These are phyloP conservation scores for Diaperis boleti DNA, from an alignment of 2,888 invertebrate species.

Conservation along the genomic window DNA sequence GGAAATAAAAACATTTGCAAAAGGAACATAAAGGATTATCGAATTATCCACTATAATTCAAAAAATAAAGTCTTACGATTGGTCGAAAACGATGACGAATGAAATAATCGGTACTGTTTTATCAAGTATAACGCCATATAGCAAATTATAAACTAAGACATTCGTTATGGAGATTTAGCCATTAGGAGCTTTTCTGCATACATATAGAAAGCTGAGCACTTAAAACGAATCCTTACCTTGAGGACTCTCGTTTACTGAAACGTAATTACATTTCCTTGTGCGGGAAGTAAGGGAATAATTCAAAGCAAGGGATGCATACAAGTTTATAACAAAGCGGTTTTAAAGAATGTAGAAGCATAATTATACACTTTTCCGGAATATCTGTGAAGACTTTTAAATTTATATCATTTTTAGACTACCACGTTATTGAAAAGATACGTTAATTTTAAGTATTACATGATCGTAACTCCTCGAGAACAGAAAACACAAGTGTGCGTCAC, in stretches of 20 bases:
- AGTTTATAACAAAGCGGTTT: slow-evolving; percentile 27
- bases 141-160: too few relatives aligned
- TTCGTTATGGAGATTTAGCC: slow-evolving; percentile 32
- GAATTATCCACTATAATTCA: too few relatives aligned
- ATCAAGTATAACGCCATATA: too few relatives aligned
- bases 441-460: slow-evolving; percentile 6
- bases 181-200: slow-evolving; percentile 35
- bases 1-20: too few relatives aligned
- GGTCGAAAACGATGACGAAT: too few relatives aligned
- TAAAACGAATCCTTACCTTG: slow-evolving; percentile 37
- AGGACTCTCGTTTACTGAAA: slow-evolving; percentile 30
- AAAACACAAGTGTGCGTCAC: not conserved
- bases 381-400: slow-evolving; percentile 4
- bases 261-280: slow-evolving; percentile 36
- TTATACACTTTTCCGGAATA: slow-evolving; percentile 14
- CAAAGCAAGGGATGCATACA: slow-evolving; percentile 32
- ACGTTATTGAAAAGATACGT: not conserved
- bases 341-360: slow-evolving; percentile 15
- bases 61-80: too few relatives aligned
- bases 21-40: too few relatives aligned
- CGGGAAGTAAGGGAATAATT: slow-evolving; percentile 25
- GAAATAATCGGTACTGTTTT: too few relatives aligned
- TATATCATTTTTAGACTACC: not conserved
- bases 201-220: slow-evolving; percentile 26
- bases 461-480: too few relatives aligned